phyloP scores from a whole-genome alignment of 2,888 invertebrate genomes.

The Phragmatobia fuliginosa region DNA sequence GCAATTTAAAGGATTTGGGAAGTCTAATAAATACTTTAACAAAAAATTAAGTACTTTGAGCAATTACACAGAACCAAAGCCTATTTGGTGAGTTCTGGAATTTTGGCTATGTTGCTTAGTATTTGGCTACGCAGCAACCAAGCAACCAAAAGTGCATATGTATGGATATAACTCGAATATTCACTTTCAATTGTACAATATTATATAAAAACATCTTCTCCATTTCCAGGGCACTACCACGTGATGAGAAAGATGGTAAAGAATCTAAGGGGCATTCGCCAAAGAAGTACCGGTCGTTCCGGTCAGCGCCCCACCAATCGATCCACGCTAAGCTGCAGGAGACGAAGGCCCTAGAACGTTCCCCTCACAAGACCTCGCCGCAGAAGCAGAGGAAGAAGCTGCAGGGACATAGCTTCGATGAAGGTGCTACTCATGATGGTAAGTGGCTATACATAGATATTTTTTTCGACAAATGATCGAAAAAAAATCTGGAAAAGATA shows the following conservation, averaged over 20 bases:
- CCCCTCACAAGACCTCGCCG: slow-evolving; percentile 88
- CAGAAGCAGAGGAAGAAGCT: slow-evolving; percentile 86
- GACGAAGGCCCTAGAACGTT: slow-evolving; percentile 88
- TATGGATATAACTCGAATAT: neutral
- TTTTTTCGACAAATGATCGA: neutral
- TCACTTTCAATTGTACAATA: neutral
- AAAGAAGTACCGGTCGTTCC: slow-evolving; percentile 88
- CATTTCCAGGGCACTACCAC: slow-evolving; percentile 89
- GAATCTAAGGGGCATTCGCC: slow-evolving; percentile 92
- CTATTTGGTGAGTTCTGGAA: slow-evolving; percentile 9
- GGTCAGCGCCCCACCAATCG: slow-evolving; percentile 86
- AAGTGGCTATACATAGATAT: slow-evolving; percentile 27
- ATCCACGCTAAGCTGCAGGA: slow-evolving; percentile 87
- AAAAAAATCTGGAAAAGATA: neutral
- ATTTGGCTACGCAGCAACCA: slow-evolving; percentile 13
- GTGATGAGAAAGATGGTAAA: slow-evolving; percentile 95
- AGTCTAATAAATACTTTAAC: slow-evolving; percentile 4
- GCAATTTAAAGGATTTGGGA: neutral
- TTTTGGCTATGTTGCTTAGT: slow-evolving; percentile 15
- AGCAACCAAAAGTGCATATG: neutral
- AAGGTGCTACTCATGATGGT: slow-evolving; percentile 83
- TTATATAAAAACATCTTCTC: slow-evolving; percentile 1
- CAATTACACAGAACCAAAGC: neutral
- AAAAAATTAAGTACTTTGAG: neutral
- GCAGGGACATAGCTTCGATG: slow-evolving; percentile 83